Evolutionary conservation across 1,140 invertebrate species (phyloP).

Genomic region (Cydia strobilella): DNA sequence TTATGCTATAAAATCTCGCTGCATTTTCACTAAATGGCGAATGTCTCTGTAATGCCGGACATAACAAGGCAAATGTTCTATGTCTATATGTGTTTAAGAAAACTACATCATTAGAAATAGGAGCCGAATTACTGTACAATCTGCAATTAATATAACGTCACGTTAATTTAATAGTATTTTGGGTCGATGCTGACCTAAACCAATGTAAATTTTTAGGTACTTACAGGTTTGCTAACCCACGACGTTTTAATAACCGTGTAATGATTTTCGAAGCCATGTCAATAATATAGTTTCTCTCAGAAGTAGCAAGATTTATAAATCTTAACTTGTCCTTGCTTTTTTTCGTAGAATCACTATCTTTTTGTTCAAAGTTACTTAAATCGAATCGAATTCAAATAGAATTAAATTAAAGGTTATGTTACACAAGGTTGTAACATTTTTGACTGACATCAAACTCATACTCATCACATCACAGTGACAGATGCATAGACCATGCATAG

Average conservation of each 20-base stretch:
- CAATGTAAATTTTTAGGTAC: background rate
- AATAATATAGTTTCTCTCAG: background rate
- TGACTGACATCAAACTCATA: background rate
- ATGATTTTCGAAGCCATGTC: constrained; percentile 6
- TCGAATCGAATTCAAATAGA: no score
- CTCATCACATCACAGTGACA: no score
- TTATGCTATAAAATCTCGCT: constrained; percentile 57
- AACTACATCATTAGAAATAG: background rate
- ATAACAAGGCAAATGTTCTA: constrained; percentile 19
- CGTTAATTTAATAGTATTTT: background rate
- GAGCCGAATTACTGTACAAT: background rate
- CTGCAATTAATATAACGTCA: background rate
- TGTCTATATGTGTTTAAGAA: background rate
- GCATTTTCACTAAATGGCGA: constrained; percentile 16
- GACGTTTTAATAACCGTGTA: constrained; percentile 8
- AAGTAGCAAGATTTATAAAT: no score
- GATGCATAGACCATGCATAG: no score
- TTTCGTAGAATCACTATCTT: no score
- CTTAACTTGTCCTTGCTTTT: background rate
- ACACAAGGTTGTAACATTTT: background rate
- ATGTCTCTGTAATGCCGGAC: constrained; percentile 16
- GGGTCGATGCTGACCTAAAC: background rate
- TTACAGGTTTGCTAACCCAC: constrained; percentile 16
- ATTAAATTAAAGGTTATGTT: background rate
- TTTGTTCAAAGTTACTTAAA: no score